Conservation (phyloP, 2,797 vertebrate genomes). For the Botia almorhae region DNA sequence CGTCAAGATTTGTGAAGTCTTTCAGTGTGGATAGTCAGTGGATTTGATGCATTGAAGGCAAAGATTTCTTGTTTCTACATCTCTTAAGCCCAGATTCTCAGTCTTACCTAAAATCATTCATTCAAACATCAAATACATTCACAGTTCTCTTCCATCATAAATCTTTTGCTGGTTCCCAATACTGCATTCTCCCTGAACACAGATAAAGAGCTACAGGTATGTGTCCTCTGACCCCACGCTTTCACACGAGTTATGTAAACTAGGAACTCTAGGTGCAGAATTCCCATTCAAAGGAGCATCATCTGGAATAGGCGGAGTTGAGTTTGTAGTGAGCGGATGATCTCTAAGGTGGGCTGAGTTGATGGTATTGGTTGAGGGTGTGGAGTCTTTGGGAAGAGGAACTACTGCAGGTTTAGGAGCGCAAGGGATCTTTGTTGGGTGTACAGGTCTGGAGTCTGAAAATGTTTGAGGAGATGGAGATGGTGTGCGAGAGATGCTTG, state of each 20-base stretch:
- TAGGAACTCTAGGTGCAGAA: slow-evolving; percentile 63
- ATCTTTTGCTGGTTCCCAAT: slow-evolving; percentile 3
- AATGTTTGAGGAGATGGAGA: too few species aligned
- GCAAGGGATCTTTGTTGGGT: not conserved
- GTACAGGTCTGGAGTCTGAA: not conserved
- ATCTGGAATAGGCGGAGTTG: slow-evolving; percentile 30
- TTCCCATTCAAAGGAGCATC: not conserved
- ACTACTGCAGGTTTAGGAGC: not conserved
- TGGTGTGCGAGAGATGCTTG: not conserved
- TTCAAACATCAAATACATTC: slow-evolving; percentile 27
- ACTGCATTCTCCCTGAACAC: slow-evolving; percentile 17
- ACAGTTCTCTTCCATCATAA: slow-evolving; percentile 6
- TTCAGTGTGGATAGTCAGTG: not conserved
- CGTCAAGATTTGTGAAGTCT: not conserved
- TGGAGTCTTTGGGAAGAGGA: not conserved
- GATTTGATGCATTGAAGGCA: not conserved
- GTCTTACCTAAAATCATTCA: not conserved
- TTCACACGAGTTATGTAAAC: slow-evolving; percentile 82
- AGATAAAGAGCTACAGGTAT: slow-evolving; percentile 84
- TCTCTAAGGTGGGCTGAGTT: slow-evolving; percentile 11
- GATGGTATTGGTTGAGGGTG: slow-evolving; percentile 13
- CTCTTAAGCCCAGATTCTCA: not conserved
- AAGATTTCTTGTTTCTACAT: not conserved
- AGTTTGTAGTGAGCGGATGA: slow-evolving; percentile 53
- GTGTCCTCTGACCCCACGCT: slow-evolving; percentile 96